Conservation (phyloP, 2,113 vertebrate species). For the Varanus komodoensis region DNA sequence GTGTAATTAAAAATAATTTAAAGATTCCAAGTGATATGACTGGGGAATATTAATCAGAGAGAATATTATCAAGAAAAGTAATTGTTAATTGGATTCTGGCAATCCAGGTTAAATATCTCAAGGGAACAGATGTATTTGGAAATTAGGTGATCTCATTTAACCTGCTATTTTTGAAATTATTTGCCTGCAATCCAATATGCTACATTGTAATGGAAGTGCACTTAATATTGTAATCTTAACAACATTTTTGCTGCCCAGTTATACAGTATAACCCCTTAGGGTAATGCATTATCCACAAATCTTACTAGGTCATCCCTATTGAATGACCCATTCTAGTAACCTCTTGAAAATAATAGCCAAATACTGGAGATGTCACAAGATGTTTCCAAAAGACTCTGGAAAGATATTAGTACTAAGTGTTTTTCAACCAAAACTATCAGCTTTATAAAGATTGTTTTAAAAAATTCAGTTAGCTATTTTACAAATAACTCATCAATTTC, state of each 20-base stretch:
- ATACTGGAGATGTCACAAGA: not conserved
- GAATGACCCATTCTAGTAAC: not conserved
- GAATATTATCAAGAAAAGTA: slow-evolving; percentile 35
- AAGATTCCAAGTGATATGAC: slow-evolving; percentile 48
- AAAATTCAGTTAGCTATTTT: not conserved
- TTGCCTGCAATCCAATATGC: slow-evolving; percentile 3
- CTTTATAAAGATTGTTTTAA: not conserved
- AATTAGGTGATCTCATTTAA: slow-evolving; percentile 27
- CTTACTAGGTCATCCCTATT: not conserved
- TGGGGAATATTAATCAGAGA: slow-evolving; percentile 48
- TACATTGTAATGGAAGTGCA: slow-evolving; percentile 5
- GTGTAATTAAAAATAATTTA: slow-evolving; percentile 67
- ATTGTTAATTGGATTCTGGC: slow-evolving; percentile 33
- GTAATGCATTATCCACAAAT: not conserved
- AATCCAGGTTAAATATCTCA: slow-evolving; percentile 39
- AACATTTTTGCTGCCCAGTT: not conserved
- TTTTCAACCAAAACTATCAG: not conserved
- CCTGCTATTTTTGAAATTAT: slow-evolving; percentile 17
- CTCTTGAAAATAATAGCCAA: not conserved
- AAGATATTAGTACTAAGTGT: not conserved
- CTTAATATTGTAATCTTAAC: slow-evolving; percentile 16
- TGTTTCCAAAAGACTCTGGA: not conserved
- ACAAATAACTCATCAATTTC: not conserved
- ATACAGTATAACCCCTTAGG: not conserved
- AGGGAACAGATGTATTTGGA: slow-evolving; percentile 24